Evolutionary conservation across 2,888 invertebrate genomes (phyloP), one percentile per base, ranked within the genome.

Genomic region (Mythimna albipuncta): DNA sequence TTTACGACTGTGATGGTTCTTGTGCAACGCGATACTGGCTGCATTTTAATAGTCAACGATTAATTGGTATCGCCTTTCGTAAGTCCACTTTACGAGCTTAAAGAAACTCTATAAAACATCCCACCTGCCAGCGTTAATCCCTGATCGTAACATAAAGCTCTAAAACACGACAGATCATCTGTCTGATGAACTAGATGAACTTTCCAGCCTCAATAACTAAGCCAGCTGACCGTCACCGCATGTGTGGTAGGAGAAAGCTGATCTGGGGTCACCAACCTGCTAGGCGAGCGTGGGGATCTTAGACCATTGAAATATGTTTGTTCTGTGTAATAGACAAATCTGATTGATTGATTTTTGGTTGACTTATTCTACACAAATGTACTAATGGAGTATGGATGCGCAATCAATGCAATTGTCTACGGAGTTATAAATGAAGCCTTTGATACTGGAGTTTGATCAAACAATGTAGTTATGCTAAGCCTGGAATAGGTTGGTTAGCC

Each of bases 401-500:
- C 44, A 50, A 70, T 71, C 54, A 64, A 70, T 47, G n/a, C 47
- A n/a, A 64, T 70, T 75, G 63, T 77, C 47, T 26, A 10, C 32
- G 41, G 10, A 61, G 32, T 54, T 41, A 38, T 64, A 32, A 70
- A 58, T 64, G 35, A 70, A 16, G 54, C 58, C 16, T 72, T 72
- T 54, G 61, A 71, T 65, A 57, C 26, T 11, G 13, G 13, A 13
- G 61, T 62, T 61, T 57, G 55, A 47, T 72, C 55, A 54, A 63
- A 78, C 52, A 52, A 57, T 52, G 55, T 61, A 32, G 44, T 72
- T 64, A 54, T 21, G 21, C 35, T 72, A 44, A 58, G 35, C 21
- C 50, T n/a, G 64, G 72, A 77, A 72, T 74, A 35, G 55, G 57
- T 76, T 55, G 84, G 77, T 85, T 63, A 73, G 57, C 84, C 86